Evolutionary conservation across 2,797 vertebrate genomes (phyloP), one percentile per base, ranked within the genome.

Genomic region (Myiotriccus ornatus): DNA sequence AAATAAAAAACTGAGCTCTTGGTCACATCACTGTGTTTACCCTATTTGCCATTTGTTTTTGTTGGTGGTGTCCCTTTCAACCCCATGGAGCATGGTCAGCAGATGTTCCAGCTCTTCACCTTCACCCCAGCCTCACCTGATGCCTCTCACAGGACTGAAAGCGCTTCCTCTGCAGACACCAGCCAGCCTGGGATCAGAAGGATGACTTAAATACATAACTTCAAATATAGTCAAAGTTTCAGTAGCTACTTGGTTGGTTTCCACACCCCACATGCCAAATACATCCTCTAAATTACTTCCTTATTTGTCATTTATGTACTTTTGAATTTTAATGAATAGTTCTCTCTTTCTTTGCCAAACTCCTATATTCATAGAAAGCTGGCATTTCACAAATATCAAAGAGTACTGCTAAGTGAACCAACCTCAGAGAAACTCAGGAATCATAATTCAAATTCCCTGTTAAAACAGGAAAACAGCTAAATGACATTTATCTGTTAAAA

Each of bases 311-410:
- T 97, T 97, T 97, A 96, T 97, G 95, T 97, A 96, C 95, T 97
- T 97, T 85, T 97, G 96, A 96, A 97, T 95, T 97, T 96, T 96
- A 97, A 97, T 97, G 96, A 97, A 97, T 96, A 96, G 94, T 96
- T 96, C 94, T 96, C 78, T 89, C 55, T 82, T 92, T 93, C 94
- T 90, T 96, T 97, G 97, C 96, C 96, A 97, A 97, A 96, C 94
- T 97, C 93, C 47, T 96, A 96, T 97, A 96, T 97, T 97, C 96
- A 97, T 97, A 97, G 97, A 97, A 97, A 97, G 96, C 94, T 97
- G 97, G 96, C 97, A 97, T 97, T 97, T 96, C 92, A 95, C 91
- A 97, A 97, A 97, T 97, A 96, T 95, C 96, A 97, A 95, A 97
- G 95, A 97, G 92, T 94, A 89, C 94, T 96, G 89, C 71, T 87